Evolutionary conservation across 2,113 vertebrate species (phyloP).

Genomic region (Murina feae): DNA sequence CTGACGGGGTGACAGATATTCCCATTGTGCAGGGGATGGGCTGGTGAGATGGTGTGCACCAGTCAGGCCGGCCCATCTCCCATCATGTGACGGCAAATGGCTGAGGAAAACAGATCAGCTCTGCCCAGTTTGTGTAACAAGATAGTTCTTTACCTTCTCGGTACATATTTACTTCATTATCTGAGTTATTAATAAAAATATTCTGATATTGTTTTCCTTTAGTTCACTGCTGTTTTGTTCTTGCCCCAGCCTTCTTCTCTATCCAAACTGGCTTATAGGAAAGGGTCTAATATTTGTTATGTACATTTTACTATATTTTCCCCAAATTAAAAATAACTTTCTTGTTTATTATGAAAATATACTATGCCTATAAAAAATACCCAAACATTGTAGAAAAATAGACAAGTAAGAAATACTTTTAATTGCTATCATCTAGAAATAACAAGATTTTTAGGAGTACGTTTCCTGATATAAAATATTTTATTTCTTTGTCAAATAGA

Average conservation of each 20-base stretch:
- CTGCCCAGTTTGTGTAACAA: background rate
- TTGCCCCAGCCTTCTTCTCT: background rate
- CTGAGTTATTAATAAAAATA: background rate
- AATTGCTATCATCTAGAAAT: slow-evolving; percentile 3
- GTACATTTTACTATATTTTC: background rate
- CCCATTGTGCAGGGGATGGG: background rate
- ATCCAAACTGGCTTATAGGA: background rate
- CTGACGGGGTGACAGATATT: background rate
- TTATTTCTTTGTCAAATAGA: slow-evolving; percentile 20
- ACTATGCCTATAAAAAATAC: background rate
- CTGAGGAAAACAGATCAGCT: background rate
- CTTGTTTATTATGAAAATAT: slow-evolving; percentile 21
- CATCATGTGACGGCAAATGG: background rate
- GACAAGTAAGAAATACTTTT: slow-evolving; percentile 5
- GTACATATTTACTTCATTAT: background rate
- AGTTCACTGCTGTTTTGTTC: background rate
- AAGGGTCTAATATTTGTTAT: background rate
- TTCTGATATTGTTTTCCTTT: background rate
- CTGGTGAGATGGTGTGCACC: background rate
- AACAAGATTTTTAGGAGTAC: background rate
- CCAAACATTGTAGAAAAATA: background rate
- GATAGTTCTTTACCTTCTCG: background rate
- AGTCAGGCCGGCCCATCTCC: background rate
- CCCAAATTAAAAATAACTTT: background rate
- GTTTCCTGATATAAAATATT: background rate